Evolutionary conservation across 1,140 invertebrate species (phyloP), one percentile per base, ranked within the genome.

Genomic region (Tyrophagus putrescentiae): DNA sequence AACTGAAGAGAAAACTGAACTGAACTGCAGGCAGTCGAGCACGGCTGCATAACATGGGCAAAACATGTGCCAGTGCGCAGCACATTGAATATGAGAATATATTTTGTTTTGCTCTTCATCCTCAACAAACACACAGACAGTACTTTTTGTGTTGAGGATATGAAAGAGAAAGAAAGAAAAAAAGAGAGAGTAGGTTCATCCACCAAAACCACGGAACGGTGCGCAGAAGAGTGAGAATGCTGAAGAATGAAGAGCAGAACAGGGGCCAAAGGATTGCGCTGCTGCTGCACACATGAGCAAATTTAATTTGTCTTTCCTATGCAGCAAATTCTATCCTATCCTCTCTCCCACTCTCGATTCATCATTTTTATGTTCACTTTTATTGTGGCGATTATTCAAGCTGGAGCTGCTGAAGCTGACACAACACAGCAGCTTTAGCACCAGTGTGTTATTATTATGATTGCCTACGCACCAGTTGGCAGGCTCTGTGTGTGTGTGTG

Each of bases 291-390:
- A 48, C 45, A 48, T 48, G 45, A 48, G 18, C 45, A 29, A 48
- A 48, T 48, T 48, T 48, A 48, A 48, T 48, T 48, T 48, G 45
- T 48, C 45, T 48, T 48, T 39, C 21, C 13, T 39, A 39, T 39
- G 36, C 36, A 39, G 13, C 36, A 39, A 39, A 13, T n/a, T n/a
- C 13, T 39, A 39, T 39, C 21, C 36, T 13, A 39, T 13, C 21
- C 13, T 7, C 45, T 25, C 45, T 21, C 45, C 21, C 13, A 7
- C 45, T 25, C 45, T 21, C 45, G 45, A 48, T 48, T 48, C 45
- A 48, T 48, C 45, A 48, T 48, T 48, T 48, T 48, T 48, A 48
- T 48, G 45, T 48, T 48, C 45, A 48, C 45, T 48, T 48, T 48
- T 48, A 48, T 48, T 48, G 45, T 48, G 45, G 45, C 45, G 45